Base-by-base conservation (phyloP, 2,797 vertebrate genomes). In the Lacerta agilis region DNA sequence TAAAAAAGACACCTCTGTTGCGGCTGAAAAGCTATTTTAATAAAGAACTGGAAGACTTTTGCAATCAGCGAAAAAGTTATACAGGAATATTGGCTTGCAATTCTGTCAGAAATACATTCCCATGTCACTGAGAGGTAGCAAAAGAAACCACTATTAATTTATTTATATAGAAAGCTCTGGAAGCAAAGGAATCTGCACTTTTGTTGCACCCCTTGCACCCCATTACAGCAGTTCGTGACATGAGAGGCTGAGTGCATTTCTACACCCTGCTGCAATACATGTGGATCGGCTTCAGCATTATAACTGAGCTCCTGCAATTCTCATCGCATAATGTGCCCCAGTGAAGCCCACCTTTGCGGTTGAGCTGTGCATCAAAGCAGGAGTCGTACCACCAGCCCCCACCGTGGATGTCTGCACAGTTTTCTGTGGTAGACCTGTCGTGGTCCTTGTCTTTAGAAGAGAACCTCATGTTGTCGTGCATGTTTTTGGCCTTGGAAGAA, bases 211-310 rank as follows among this genome's bases (percentile, higher is more conserved):
- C 36, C 72, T 29, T 73, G 33, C 49, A 64, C 15, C 9, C 27
- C 29, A n/a, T n/a, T 33, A 5, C 55, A 66, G 29, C 36, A 20
- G 29, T 49, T 85, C 13, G 36, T 55, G 17, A 76, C n/a, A 71
- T 25, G 18, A 45, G n/a, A 71, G 45, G 33, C 25, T 64, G 29
- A 49, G 69, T 4, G 49, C 5, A 5, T 49, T 55, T 67, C 88
- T 93, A 92, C 79, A 78, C 91, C 55, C 91, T 73, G 29, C 73
- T n/a, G 76, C 93, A 93, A n/a, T 85, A 84, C 93, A 93, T 94
- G 9, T 90, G 80, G 58, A 92, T 55, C 23, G 93, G 88, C 61
- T 82, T 92, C 33, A 94, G 82, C 23, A 92, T 18, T 4, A 92
- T 87, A 3, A 67, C 3, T 18, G 90, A 90, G 15, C 49, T 43